A percentile compares a stretch with the other conserved stretches of the same genome.
Evolutionary conservation across 2,797 vertebrate genomes (phyloP).

Genomic region (Leptoclinus maculatus): DNA sequence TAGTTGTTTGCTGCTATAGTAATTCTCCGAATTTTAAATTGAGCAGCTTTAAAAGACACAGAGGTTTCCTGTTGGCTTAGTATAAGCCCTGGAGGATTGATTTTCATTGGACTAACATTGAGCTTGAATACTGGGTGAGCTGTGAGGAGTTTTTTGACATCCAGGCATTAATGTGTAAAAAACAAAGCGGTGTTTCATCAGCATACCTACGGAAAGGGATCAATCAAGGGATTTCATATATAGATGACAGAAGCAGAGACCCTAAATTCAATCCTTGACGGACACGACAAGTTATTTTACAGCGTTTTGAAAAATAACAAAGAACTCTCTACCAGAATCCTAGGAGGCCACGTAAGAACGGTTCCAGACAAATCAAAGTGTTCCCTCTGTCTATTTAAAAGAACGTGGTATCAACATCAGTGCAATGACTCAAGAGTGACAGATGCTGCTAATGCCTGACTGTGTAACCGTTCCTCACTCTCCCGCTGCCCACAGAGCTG

Average conservation of each 20-base stretch:
- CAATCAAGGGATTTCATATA: not conserved
- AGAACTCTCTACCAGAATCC: not conserved
- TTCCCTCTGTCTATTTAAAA: not conserved
- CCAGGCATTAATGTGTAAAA: not conserved
- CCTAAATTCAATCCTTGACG: not conserved
- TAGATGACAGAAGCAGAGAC: not conserved
- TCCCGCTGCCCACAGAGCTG: slow-evolving; percentile 82
- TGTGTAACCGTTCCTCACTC: slow-evolving; percentile 19
- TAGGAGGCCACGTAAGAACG: not conserved
- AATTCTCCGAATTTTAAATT: not conserved
- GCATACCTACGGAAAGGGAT: not conserved
- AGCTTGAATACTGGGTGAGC: not conserved
- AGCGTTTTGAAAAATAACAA: not conserved
- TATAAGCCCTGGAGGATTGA: not conserved
- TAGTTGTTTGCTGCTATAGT: not conserved
- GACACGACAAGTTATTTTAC: not conserved
- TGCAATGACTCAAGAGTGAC: not conserved
- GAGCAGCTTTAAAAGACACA: not conserved
- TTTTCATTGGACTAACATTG: not conserved
- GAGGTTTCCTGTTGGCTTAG: not conserved
- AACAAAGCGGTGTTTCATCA: not conserved
- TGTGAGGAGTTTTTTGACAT: not conserved
- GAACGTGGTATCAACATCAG: not conserved
- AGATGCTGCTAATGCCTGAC: not conserved
- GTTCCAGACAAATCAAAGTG: not conserved